Evolutionary conservation across 2,113 vertebrate genomes (phyloP), one percentile per base, ranked within the genome.

Genomic region (Copsychus sechellarum): DNA sequence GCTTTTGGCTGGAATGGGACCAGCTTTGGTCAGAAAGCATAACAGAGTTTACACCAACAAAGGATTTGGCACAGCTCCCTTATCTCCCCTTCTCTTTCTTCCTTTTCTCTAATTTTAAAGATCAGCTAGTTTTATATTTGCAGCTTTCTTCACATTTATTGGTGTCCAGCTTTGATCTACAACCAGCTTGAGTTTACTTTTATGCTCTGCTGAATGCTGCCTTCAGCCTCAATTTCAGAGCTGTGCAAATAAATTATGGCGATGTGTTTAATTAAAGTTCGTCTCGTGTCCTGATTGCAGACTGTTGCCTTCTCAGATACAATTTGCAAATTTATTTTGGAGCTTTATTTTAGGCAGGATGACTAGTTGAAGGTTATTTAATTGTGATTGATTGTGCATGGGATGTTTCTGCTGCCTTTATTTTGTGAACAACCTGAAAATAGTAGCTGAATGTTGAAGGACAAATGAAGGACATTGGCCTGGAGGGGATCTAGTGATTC

Each of bases 211-310:
- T 95, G 92, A 95, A 88, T 86, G 80, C 80, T 92, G 90, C 86
- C 92, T 93, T 88, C 94, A 92, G 83, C 88, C 64, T 80, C 88
- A 88, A 58, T 94, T 95, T 95, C 72, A 88, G 92, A 94, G 80
- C 80, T 90, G 80, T 88, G 94, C 86, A 91, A 97, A 90, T 95
- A 95, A 94, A 76, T 94, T 90, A 74, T 2, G 73, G 64, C 48
- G 29, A 93, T 94, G 67, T 74, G 69, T 83, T 95, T 92, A 94
- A 96, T 94, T 95, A 95, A 94, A 96, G 88, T 90, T 90, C 6
- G 34, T 73, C 76, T 88, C 48, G 6, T 66, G 86, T 90, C 76
- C 88, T 86, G 90, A 61, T 77, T 82, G 71, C 90, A 86, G 53
- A 42, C 80, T 83, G 47, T 62, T 6, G 13, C 86, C 54, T 91